Conservation (phyloP, 2,888 invertebrate genomes). For the Morpho deidamia region DNA sequence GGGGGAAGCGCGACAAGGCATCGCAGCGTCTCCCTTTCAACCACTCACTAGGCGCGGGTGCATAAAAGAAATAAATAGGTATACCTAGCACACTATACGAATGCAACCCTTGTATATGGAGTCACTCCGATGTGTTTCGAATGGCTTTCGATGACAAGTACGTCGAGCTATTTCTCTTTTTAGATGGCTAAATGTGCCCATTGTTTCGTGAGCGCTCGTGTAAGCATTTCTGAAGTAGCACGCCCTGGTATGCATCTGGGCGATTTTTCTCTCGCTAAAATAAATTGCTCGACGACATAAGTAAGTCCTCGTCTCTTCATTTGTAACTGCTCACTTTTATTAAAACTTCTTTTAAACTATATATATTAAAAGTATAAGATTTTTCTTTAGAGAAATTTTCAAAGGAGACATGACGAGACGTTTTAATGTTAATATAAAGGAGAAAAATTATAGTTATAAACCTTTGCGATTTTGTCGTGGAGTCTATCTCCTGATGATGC, state of each 20-base stretch:
- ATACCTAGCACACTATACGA: slow-evolving; percentile 39
- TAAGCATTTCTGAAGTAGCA: slow-evolving; percentile 43
- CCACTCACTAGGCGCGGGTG: slow-evolving; percentile 59
- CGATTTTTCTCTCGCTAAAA: slow-evolving; percentile 26
- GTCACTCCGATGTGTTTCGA: slow-evolving; percentile 62
- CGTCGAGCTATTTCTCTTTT: slow-evolving; percentile 64
- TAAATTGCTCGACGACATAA: slow-evolving; percentile 34
- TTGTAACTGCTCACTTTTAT: slow-evolving; percentile 4
- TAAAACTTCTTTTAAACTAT: neutral
- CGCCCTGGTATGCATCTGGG: slow-evolving; percentile 31
- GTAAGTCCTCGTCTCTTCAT: slow-evolving; percentile 35
- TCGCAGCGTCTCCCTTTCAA: slow-evolving; percentile 65
- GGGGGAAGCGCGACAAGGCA: slow-evolving; percentile 57
- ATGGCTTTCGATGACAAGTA: slow-evolving; percentile 74
- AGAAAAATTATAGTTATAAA: neutral
- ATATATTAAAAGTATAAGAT: neutral
- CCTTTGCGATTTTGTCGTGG: no score
- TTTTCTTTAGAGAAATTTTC: no score
- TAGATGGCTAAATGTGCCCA: slow-evolving; percentile 66
- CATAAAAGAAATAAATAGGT: slow-evolving; percentile 58
- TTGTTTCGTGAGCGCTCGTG: slow-evolving; percentile 55
- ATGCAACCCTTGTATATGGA: slow-evolving; percentile 51
- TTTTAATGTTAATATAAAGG: neutral
- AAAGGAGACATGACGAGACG: no score
- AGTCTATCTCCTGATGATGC: no score